Evolutionary conservation across 2,888 invertebrate species (phyloP).

Genomic region (Proisotoma minuta): DNA sequence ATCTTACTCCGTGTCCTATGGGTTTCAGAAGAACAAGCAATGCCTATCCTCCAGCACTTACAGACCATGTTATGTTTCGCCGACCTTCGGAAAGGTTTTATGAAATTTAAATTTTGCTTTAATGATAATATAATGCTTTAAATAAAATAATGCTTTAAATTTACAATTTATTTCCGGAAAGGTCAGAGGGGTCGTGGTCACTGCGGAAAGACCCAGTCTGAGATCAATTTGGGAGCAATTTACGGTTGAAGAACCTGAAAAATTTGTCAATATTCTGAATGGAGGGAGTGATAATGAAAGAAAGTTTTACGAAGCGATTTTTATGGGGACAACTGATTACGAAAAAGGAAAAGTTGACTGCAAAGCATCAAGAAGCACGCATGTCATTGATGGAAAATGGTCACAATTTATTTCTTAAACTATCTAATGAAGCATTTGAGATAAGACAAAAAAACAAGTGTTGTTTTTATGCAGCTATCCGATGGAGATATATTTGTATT

Average conservation of each 20-base stretch:
- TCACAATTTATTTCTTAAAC: background rate
- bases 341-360: background rate
- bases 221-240: slow-evolving; percentile 16
- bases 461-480: slow-evolving; percentile 15
- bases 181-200: slow-evolving; percentile 15
- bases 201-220: slow-evolving; percentile 14
- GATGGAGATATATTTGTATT: slow-evolving; percentile 36
- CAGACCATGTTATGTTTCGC: slow-evolving; percentile 6
- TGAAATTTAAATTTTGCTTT: background rate
- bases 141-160: background rate
- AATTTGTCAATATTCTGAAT: slow-evolving; percentile 18
- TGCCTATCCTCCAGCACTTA: slow-evolving; percentile 12
- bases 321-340: slow-evolving; percentile 17
- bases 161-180: background rate
- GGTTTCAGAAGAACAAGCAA: slow-evolving; percentile 23
- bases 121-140: background rate
- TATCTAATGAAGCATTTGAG: background rate
- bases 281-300: slow-evolving; percentile 18
- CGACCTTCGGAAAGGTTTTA: slow-evolving; percentile 7
- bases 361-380: slow-evolving; percentile 11
- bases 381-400: slow-evolving; percentile 25
- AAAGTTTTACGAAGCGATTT: slow-evolving; percentile 31
- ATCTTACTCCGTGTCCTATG: slow-evolving; percentile 16
- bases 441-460: background rate
- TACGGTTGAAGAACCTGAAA: slow-evolving; percentile 14